Evolutionary conservation across 2,888 invertebrate genomes (phyloP), one percentile per base, ranked within the genome.

Genomic region (Stegana nigrithorax): DNA sequence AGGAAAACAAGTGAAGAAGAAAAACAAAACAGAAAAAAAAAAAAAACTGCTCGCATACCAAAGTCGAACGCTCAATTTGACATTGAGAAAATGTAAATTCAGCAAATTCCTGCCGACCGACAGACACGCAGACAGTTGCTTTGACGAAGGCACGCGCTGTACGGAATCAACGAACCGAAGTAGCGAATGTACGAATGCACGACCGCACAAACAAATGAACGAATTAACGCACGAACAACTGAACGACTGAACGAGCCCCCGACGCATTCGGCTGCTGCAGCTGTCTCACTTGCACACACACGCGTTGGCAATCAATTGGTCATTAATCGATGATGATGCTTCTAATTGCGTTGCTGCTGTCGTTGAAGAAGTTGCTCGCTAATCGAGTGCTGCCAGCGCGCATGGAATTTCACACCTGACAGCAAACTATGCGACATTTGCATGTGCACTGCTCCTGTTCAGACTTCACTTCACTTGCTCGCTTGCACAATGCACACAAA

Each of bases 61-160:
- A 67, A 70, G 70, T 70, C 72, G 72, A 68, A 70, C 66, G 74
- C 78, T 69, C 80, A 72, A 72, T 76, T 80, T 76, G 75, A 76
- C 75, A 76, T 76, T 76, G 75, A 76, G 75, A 71, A 73, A 73
- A 69, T 68, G 80, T 66, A 77, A 78, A 74, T 74, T 67, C 66
- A 66, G 65, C 17, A 62, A 78, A 79, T 75, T 79, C 73, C 75
- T 68, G 68, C 45, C 29, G 56, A 60, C 27, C 39, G 63, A 60
- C 62, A 51, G 39, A 45, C 23, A 26, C 32, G 45, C 21, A 32
- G 65, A 47, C 21, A 26, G 17, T 21, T 26, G 17, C 12, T 7
- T 6, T 25, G 21, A 23, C 47, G 17, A 45, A 19, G 29, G 42
- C 19, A 12, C n/a, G 32, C 50, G n/a, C n/a, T n/a, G n/a, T n/a